Evolutionary conservation across 2,113 vertebrate genomes (phyloP).

Genomic region (Petrocephalus microphthalmus): DNA sequence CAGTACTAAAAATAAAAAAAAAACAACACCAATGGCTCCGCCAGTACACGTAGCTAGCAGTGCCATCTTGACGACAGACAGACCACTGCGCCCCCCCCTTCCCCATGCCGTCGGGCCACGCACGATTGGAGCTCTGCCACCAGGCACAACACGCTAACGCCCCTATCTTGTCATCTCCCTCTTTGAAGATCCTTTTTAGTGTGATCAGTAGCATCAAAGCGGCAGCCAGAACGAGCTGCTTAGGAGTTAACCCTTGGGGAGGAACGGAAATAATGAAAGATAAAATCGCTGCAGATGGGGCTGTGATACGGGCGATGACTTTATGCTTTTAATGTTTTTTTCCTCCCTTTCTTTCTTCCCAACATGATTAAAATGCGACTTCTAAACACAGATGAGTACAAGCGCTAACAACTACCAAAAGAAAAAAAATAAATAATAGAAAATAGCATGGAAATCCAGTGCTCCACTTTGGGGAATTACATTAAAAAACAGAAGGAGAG

Average conservation of each 20-base stretch:
- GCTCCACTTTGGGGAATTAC: conserved; percentile 8
- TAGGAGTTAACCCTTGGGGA: conserved; percentile 35
- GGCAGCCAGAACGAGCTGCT: conserved; percentile 28
- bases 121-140: not conserved
- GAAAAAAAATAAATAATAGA: not conserved
- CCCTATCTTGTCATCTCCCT: conserved; percentile 57
- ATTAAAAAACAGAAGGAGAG: not conserved
- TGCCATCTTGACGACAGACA: not conserved
- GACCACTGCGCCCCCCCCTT: not conserved
- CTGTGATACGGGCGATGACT: conserved; percentile 7
- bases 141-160: conserved; percentile 49
- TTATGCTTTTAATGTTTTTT: conserved; percentile 12
- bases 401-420: not conserved
- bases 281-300: conserved; percentile 21
- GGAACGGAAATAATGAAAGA: conserved; percentile 42
- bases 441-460: not conserved
- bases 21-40: not conserved
- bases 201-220: conserved; percentile 63
- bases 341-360: not conserved
- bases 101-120: not conserved
- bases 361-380: conserved; percentile 33
- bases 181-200: conserved; percentile 60
- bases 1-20: not conserved
- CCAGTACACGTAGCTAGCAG: not conserved
- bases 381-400: conserved; percentile 36